Base-by-base conservation (phyloP, 2,113 vertebrate species). In the Motacilla alba region DNA sequence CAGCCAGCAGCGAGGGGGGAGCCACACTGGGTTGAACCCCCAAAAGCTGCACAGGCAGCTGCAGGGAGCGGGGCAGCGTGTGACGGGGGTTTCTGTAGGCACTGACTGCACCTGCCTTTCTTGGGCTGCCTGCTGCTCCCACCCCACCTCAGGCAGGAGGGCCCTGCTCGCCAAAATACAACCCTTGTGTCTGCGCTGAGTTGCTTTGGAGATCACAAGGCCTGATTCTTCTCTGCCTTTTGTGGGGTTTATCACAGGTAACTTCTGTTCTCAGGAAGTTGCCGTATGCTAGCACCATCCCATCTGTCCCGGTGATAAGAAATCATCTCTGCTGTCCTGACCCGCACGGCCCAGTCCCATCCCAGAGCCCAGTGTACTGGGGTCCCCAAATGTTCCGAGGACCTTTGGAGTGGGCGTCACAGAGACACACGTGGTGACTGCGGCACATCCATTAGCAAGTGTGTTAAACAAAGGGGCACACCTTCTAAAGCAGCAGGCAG, bases 81-180 rank as follows among this genome's bases (percentile, higher is more conserved):
- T 26, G n/a, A 27, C 14, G 8, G 50, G 44, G 20, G 9, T 23
- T 90, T 73, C 53, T 56, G 19, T 64, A 47, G 62, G 41, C 4
- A 0, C 37, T 0, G 2, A 6, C 49, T 10, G 7, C 43, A 7
- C 24, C 62, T 1, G 0, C 59, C 39, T 56, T 79, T 39, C 44
- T 52, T 4, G 8, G 59, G 39, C 47, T 75, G 72, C 39, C 53
- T 67, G 67, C 35, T 8, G 28, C 83, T 85, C 62, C 53, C 46
- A 22, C 39, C 53, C 7, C 15, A 9, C 19, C 41, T 63, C 28
- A 3, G 4, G 17, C 10, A 21, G 33, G 55, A 46, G 17, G 44
- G 35, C 13, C 7, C 27, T 1, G 0, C 62, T 79, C 68, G 72
- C 58, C 67, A 47, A 86, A 89, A 76, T 37, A 47, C 21, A 44